phyloP scores from a whole-genome alignment of 1,140 invertebrate species.

The Sitobion miscanthi region DNA sequence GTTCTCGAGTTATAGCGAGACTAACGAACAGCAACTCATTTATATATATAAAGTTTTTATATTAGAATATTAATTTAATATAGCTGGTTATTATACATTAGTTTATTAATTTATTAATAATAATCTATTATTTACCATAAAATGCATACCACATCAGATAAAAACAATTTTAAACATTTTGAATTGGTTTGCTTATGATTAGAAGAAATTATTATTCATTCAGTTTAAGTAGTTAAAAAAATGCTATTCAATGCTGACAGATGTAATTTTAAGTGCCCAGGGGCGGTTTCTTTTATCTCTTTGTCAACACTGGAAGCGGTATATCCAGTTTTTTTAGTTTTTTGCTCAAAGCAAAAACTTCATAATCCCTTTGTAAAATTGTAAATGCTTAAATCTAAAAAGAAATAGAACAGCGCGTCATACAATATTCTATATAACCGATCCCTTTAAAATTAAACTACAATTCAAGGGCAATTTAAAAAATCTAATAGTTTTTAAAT shows the following conservation, averaged over 20 bases:
- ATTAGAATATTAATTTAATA: background rate
- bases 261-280: background rate
- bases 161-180: background rate
- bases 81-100: background rate
- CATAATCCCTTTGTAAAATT: background rate
- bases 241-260: background rate
- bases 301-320: background rate
- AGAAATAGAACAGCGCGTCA: background rate
- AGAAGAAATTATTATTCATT: background rate
- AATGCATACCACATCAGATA: background rate
- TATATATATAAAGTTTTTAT: background rate
- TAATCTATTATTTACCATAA: background rate
- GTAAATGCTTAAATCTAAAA: background rate
- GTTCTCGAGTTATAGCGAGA: no score
- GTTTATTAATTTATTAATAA: background rate
- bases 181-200: background rate
- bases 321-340: background rate
- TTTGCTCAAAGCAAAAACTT: background rate
- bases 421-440: background rate
- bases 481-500: background rate
- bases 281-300: constrained; percentile 9
- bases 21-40: no score
- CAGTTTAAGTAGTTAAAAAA: background rate
- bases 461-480: background rate
- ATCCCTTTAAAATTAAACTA: background rate